Percentiles rank a stretch among this genome's conserved stretches.
Evolutionary conservation across 2,888 invertebrate genomes (phyloP).

Genomic region (Ochlodes sylvanus): DNA sequence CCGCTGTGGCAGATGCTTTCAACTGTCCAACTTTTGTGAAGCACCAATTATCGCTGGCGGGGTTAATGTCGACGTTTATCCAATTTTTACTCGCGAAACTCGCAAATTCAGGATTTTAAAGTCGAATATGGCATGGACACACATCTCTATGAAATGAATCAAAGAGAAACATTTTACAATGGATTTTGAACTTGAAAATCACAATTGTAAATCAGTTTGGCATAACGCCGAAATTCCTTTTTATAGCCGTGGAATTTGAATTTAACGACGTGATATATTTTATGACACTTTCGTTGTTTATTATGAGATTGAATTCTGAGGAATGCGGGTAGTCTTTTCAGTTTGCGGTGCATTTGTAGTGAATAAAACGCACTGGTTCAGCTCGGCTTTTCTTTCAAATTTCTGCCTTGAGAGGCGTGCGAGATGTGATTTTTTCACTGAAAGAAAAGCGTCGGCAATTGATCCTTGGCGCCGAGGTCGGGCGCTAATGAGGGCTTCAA

Average conservation of each 20-base stretch:
- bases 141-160: constrained; percentile 16
- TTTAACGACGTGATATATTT: constrained; percentile 16
- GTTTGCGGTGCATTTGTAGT: constrained; percentile 4
- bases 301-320: constrained; percentile 14
- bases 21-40: constrained; percentile 60
- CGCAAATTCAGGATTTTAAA: constrained; percentile 12
- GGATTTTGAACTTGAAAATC: constrained; percentile 36
- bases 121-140: constrained; percentile 15
- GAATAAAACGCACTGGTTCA: constrained; percentile 7
- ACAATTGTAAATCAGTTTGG: constrained; percentile 33
- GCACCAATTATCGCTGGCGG: constrained; percentile 56
- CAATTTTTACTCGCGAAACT: constrained; percentile 14
- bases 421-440: constrained; percentile 33
- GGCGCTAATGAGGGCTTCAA: constrained; percentile 54
- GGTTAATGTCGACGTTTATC: constrained; percentile 16
- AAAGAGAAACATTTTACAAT: constrained; percentile 36
- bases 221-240: constrained; percentile 27
- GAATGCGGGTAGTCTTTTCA: constrained; percentile 19
- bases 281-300: background rate
- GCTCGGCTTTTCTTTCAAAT: constrained; percentile 10
- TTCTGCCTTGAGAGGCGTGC: constrained; percentile 25
- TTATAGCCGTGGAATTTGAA: constrained; percentile 25
- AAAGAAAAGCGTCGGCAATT: constrained; percentile 36
- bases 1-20: constrained; percentile 57
- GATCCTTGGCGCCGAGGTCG: constrained; percentile 32